Base-by-base conservation (phyloP, 2,888 invertebrate species). In the Sphecodes monilicornis region DNA sequence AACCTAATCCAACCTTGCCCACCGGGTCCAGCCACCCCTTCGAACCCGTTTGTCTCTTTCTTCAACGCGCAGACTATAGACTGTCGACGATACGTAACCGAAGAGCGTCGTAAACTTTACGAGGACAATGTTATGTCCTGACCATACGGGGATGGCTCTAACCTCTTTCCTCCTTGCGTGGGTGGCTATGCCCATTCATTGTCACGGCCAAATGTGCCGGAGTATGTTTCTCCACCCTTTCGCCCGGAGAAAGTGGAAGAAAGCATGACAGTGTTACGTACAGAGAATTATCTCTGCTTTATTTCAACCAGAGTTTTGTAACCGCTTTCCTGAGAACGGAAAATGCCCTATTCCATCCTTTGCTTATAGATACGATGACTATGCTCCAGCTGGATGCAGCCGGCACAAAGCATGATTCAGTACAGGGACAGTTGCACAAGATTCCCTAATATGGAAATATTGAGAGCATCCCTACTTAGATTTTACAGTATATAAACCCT, bases 81-180 rank as follows among this genome's bases (percentile, higher is more conserved):
- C 72, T 50, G 70, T 73, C 84, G 78, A 76, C 85, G 79, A 87
- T 86, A 88, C 86, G 79, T 85, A 88, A 87, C 81, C 81, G 82
- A 76, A 86, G 87, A 85, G 81, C 80, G 76, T 79, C 84, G 77
- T 90, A 89, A 89, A 91, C 71, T 90, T 90, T 90, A 90, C 89
- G 86, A 87, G 84, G 66, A 76, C 32, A n/a, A 39, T 50, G 74
- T 76, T 82, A 69, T 46, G 69, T 76, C 60, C 32, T 32, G 72
- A 41, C 76, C 57, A 72, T 78, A 73, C 60, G 76, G 39, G 39
- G 68, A 72, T 41, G 41, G 29, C 29, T 22, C 50, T 50, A 50
- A 8, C 50, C 71, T n/a, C 66, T 57, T 76, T 77, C 66, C 32
- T 11, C 10, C 8, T 50, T 18, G 66, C 71, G 32, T 26, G 26